phyloP scores from a whole-genome alignment of 2,888 invertebrate species.

The Cantharis rustica region DNA sequence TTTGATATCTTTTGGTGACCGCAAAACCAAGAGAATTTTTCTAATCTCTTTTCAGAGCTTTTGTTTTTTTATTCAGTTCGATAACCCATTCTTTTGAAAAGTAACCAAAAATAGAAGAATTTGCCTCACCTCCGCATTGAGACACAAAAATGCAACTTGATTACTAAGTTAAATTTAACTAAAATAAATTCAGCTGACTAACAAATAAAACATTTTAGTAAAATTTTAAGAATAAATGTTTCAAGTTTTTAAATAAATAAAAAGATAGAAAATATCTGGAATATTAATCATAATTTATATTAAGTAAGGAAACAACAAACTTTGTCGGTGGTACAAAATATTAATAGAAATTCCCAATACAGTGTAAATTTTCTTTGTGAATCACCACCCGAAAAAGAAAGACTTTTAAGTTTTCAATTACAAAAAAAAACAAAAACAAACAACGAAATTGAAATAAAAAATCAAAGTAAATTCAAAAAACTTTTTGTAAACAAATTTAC shows the following conservation, averaged over 20 bases:
- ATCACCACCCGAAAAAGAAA: too few relatives aligned
- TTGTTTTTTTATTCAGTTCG: too few relatives aligned
- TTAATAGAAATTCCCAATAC: neutral
- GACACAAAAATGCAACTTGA: neutral
- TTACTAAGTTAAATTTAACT: neutral
- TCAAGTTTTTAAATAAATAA: neutral
- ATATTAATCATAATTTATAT: neutral
- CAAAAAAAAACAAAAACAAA: neutral
- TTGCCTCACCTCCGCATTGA: neutral
- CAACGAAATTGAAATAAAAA: neutral
- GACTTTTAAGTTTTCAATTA: too few relatives aligned
- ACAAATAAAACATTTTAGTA: neutral
- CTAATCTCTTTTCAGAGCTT: too few relatives aligned
- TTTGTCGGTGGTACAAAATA: neutral
- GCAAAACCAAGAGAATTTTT: too few relatives aligned
- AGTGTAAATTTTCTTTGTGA: neutral
- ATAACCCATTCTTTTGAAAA: neutral
- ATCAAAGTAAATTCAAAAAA: neutral
- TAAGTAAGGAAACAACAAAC: neutral
- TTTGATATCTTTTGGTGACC: too few relatives aligned
- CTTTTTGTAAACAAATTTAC: constrained; percentile 1
- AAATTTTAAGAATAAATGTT: neutral
- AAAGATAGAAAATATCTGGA: neutral
- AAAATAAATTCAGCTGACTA: neutral
- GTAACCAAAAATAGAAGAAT: neutral